A percentile compares a stretch with the other conserved stretches of the same genome.
Conservation (phyloP, 2,797 vertebrate genomes). For the Characodon lateralis region DNA sequence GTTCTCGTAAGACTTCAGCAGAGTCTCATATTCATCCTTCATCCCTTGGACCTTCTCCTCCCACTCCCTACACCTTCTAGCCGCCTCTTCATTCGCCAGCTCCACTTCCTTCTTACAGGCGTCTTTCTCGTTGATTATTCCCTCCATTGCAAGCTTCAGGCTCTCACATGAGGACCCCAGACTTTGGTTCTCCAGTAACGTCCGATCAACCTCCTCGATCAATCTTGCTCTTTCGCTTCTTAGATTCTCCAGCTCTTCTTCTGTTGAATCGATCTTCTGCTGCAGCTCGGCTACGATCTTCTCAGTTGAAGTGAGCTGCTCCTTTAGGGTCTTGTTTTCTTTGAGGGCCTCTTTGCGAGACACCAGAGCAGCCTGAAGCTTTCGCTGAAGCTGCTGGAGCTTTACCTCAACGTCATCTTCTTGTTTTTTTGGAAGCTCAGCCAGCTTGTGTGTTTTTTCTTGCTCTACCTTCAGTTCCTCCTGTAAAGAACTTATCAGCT, state of each 20-base stretch:
- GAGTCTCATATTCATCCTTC: slow-evolving; percentile 94
- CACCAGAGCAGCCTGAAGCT: slow-evolving; percentile 94
- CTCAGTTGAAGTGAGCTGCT: slow-evolving; percentile 80
- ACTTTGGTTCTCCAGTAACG: slow-evolving; percentile 87
- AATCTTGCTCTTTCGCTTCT: slow-evolving; percentile 84
- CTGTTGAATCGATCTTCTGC: slow-evolving; percentile 67
- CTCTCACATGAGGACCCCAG: slow-evolving; percentile 89
- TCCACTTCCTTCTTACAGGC: slow-evolving; percentile 80
- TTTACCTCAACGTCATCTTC: slow-evolving; percentile 76
- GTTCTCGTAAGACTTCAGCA: slow-evolving; percentile 96
- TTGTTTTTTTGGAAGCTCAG: slow-evolving; percentile 82
- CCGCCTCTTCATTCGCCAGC: slow-evolving; percentile 76
- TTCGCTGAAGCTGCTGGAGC: slow-evolving; percentile 89
- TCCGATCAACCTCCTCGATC: slow-evolving; percentile 85
- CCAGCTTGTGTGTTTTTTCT: slow-evolving; percentile 79
- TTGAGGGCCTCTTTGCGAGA: slow-evolving; percentile 94
- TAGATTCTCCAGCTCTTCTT: slow-evolving; percentile 79
- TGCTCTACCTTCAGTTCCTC: slow-evolving; percentile 82
- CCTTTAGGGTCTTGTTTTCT: slow-evolving; percentile 87
- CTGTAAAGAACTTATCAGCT: slow-evolving; percentile 78
- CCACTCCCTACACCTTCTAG: slow-evolving; percentile 79
- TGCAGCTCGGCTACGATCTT: slow-evolving; percentile 72
- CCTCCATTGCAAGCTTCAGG: slow-evolving; percentile 87
- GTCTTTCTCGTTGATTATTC: slow-evolving; percentile 86
- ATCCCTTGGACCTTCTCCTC: slow-evolving; percentile 86